These are phyloP conservation scores for Caenorhabditis brenneri DNA, from an alignment of 1,140 invertebrate species.

Conservation along the genomic window DNA sequence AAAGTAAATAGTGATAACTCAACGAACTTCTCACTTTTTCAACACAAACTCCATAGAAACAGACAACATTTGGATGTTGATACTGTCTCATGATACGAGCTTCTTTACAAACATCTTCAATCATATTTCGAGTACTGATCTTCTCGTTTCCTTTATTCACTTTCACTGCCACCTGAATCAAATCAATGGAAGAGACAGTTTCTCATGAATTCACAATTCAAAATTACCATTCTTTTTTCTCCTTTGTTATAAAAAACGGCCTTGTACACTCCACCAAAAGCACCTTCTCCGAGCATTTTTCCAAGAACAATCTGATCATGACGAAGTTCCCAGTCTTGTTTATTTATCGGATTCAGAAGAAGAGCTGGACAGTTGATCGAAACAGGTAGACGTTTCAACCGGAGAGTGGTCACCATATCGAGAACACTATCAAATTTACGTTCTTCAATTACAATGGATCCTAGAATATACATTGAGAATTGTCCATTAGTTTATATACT, in stretches of 20 bases:
- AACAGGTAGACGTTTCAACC: conserved; percentile 82
- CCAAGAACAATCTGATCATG: conserved; percentile 91
- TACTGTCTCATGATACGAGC: conserved; percentile 94
- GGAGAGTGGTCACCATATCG: conserved; percentile 87
- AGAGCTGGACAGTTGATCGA: conserved; percentile 89
- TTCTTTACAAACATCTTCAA: conserved; percentile 92
- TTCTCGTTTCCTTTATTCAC: conserved; percentile 86
- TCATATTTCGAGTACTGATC: conserved; percentile 85
- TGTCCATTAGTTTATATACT: no score
- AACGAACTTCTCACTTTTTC: conserved; percentile 78
- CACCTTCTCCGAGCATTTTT: conserved; percentile 95
- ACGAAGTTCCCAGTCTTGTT: conserved; percentile 94
- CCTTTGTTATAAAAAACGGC: conserved; percentile 69
- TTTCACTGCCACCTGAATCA: conserved; percentile 85
- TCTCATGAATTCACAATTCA: no score
- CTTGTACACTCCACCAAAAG: conserved; percentile 95
- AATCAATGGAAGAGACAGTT: conserved; percentile 60
- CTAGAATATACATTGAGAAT: no score
- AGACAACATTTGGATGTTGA: conserved; percentile 92
- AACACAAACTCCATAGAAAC: conserved; percentile 93
- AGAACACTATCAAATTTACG: conserved; percentile 87
- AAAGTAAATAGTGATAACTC: neutral
- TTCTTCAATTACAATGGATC: conserved; percentile 90
- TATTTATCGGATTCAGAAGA: conserved; percentile 82
- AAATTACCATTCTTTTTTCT: conserved; percentile 4